Evolutionary conservation across 1,140 invertebrate genomes (phyloP).

Genomic region (Brachionus manjavacas): DNA sequence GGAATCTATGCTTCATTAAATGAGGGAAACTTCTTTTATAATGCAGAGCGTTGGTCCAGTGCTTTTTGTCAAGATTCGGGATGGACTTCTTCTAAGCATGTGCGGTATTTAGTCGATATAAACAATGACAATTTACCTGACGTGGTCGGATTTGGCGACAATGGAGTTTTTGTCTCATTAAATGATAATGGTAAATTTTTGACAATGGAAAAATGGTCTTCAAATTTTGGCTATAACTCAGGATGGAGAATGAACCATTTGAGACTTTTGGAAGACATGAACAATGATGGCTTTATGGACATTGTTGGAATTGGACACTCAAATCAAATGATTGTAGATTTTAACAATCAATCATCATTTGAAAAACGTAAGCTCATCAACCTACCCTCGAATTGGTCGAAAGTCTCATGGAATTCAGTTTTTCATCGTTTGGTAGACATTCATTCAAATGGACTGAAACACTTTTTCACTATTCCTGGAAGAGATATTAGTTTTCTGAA

Average conservation of each 20-base stretch:
- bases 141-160: background rate
- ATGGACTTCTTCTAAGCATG: background rate
- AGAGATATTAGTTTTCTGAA: background rate
- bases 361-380: background rate
- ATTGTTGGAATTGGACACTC: background rate
- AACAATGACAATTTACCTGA: constrained; percentile 1
- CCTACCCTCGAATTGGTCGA: background rate
- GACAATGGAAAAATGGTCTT: background rate
- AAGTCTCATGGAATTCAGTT: constrained; percentile 11
- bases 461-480: background rate
- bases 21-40: background rate
- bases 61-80: constrained; percentile 9
- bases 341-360: constrained; percentile 17
- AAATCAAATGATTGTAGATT: background rate
- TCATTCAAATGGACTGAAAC: background rate
- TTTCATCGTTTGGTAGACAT: background rate
- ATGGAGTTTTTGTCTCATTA: constrained; percentile 11
- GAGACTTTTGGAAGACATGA: constrained; percentile 15
- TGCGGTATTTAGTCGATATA: constrained; percentile 4
- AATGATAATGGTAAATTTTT: constrained; percentile 12
- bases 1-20: constrained; percentile 1
- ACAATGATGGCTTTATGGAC: constrained; percentile 4
- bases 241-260: background rate
- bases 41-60: constrained; percentile 8
- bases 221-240: background rate